A percentile compares a stretch with the other conserved stretches of the same genome.
phyloP scores from a whole-genome alignment of 2,113 vertebrate genomes.

The Perognathus longimembris region DNA sequence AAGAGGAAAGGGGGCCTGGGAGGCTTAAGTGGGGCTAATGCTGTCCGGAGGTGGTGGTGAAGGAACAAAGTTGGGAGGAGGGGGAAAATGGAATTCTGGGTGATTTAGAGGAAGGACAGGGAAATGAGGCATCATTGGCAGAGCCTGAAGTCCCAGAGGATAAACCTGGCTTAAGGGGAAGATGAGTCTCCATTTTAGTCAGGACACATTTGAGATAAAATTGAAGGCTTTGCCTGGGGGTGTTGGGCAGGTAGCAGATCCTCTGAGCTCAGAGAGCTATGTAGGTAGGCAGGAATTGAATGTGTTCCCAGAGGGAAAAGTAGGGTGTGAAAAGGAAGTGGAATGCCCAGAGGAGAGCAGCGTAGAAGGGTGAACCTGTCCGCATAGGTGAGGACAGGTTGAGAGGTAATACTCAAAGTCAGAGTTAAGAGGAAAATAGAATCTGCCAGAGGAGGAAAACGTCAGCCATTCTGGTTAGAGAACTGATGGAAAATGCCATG shows the following conservation, averaged over 20 bases:
- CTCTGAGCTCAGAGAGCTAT: conserved; percentile 6
- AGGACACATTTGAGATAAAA: conserved; percentile 1
- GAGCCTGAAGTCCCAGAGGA: neutral
- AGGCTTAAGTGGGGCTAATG: neutral
- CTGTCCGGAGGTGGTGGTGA: neutral
- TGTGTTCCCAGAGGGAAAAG: conserved; percentile 12
- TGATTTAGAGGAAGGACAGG: neutral
- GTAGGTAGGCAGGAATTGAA: neutral
- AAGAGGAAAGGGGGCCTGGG: neutral
- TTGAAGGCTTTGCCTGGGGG: neutral
- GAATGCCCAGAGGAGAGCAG: neutral
- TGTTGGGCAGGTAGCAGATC: neutral
- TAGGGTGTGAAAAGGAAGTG: neutral
- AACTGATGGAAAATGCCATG: neutral
- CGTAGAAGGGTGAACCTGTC: no score
- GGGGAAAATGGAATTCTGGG: neutral
- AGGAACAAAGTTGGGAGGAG: neutral
- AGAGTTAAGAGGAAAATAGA: neutral
- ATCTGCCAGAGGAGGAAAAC: neutral
- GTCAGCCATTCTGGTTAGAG: neutral
- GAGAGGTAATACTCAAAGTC: neutral
- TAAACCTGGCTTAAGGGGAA: conserved; percentile 6
- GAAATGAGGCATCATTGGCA: neutral
- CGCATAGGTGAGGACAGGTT: neutral
- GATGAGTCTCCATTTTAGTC: conserved; percentile 5